Evolutionary conservation across 2,797 vertebrate species (phyloP).

Genomic region (Geotrypetes seraphini): DNA sequence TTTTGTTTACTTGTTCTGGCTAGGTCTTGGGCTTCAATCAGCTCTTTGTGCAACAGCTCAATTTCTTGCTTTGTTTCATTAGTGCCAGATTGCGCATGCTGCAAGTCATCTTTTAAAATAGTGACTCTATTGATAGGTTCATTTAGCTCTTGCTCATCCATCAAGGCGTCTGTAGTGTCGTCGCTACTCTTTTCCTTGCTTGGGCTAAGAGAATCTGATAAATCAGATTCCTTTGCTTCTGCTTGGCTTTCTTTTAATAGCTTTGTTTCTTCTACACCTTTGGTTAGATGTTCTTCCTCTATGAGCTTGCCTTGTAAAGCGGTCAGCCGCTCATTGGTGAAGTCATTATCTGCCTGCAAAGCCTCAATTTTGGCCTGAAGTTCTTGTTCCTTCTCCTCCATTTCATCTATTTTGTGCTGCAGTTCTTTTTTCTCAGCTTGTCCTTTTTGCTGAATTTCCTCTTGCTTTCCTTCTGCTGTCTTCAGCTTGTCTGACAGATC

Average conservation of each 20-base stretch:
- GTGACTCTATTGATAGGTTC: constrained; percentile 86
- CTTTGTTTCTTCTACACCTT: too few species aligned
- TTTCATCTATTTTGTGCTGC: constrained; percentile 86
- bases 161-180: constrained; percentile 93
- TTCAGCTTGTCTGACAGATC: constrained; percentile 94
- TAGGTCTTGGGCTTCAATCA: constrained; percentile 88
- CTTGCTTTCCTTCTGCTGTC: constrained; percentile 84
- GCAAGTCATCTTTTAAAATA: constrained; percentile 85
- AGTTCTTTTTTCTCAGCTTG: constrained; percentile 85
- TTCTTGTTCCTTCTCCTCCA: constrained; percentile 96
- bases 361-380: constrained; percentile 96
- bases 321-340: constrained; percentile 89
- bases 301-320: constrained; percentile 80
- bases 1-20: constrained; percentile 91
- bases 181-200: constrained; percentile 97
- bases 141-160: constrained; percentile 92
- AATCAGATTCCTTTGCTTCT: constrained; percentile 87
- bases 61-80: constrained; percentile 85
- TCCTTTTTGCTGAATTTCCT: constrained; percentile 88
- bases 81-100: constrained; percentile 74
- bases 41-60: constrained; percentile 82
- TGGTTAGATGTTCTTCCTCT: constrained; percentile 74
- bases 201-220: constrained; percentile 94
- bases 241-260: constrained; percentile 86
- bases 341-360: constrained; percentile 95